phyloP scores from a whole-genome alignment of 1,140 invertebrate species.

The Drosophila lini region DNA sequence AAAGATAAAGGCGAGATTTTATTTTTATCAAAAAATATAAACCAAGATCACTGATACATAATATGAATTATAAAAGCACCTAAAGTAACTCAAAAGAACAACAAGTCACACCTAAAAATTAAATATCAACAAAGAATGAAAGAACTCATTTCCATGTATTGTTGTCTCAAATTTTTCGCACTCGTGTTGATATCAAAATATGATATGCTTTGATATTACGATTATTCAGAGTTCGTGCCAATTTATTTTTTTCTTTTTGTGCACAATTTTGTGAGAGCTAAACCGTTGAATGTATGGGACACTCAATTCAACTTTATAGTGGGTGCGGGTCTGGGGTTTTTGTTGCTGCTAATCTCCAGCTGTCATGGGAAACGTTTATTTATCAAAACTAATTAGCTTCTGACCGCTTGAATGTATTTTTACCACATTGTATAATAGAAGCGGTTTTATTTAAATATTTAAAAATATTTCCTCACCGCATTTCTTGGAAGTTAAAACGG shows the following conservation, averaged over 20 bases:
- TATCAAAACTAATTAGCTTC: conserved; percentile 66
- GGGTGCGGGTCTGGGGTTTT: conserved; percentile 37
- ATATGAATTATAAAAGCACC: neutral
- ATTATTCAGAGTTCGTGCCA: conserved; percentile 25
- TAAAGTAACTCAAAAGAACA: neutral
- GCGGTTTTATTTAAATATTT: conserved; percentile 76
- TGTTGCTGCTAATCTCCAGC: conserved; percentile 22
- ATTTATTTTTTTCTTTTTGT: conserved; percentile 22
- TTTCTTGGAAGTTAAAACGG: conserved; percentile 60
- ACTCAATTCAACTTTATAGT: conserved; percentile 13
- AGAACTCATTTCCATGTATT: conserved; percentile 9
- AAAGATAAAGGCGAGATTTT: neutral
- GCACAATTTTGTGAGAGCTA: conserved; percentile 3
- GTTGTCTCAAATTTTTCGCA: conserved; percentile 6
- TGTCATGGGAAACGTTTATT: conserved; percentile 52
- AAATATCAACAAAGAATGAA: neutral
- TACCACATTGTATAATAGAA: conserved; percentile 43
- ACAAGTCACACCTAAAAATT: neutral
- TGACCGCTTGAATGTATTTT: conserved; percentile 37
- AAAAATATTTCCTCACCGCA: conserved; percentile 42
- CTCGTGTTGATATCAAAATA: conserved; percentile 14
- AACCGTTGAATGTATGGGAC: conserved; percentile 15
- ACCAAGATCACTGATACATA: neutral
- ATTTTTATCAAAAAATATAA: neutral
- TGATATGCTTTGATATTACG: conserved; percentile 10